Evolutionary conservation across 2,797 vertebrate genomes (phyloP).

Genomic region (Rhynchonycteris naso): DNA sequence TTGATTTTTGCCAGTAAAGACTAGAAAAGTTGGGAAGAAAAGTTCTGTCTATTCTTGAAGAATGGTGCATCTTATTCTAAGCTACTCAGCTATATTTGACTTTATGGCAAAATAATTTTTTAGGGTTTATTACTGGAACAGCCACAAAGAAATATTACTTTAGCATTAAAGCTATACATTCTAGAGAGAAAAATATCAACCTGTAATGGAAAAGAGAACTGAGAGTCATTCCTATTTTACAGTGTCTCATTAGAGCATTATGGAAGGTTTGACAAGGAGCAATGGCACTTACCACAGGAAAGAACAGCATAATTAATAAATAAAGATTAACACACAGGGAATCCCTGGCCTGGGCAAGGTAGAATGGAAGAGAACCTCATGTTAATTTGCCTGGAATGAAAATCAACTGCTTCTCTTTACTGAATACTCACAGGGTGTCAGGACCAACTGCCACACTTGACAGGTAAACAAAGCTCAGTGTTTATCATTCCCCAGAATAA

Average conservation of each 20-base stretch:
- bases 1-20: neutral
- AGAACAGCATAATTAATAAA: neutral
- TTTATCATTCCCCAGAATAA: neutral
- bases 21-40: neutral
- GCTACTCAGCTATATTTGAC: neutral
- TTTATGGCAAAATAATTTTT: conserved; percentile 19
- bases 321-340: neutral
- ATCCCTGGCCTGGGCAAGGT: neutral
- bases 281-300: neutral
- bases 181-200: neutral
- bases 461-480: neutral
- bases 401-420: neutral
- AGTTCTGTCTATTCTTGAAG: neutral
- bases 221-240: neutral
- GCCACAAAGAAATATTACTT: conserved; percentile 13
- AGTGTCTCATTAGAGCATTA: neutral
- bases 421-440: neutral
- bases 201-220: neutral
- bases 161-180: neutral
- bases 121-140: neutral
- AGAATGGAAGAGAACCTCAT: neutral
- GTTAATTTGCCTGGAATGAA: conserved; percentile 8
- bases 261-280: neutral
- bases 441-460: neutral
- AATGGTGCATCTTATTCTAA: neutral